Conservation (phyloP, 1,140 invertebrate species). For the Ceratitis capitata region DNA sequence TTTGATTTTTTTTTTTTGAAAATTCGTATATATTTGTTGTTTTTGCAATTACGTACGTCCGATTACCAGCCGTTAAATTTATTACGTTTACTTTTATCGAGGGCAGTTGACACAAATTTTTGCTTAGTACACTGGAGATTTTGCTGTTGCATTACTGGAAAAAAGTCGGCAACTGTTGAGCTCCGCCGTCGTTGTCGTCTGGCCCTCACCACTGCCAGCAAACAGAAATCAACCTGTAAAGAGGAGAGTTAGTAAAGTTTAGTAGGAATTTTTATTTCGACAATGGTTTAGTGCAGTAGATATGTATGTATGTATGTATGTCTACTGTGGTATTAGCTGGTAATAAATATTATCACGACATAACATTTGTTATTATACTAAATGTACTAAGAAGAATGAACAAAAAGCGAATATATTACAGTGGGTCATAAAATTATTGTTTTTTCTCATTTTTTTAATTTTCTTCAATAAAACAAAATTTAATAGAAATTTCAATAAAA, state of each 20-base stretch:
- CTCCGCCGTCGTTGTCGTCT: neutral
- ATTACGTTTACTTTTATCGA: neutral
- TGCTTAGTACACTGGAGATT: neutral
- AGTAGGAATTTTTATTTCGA: neutral
- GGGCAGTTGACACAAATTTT: slow-evolving; percentile 7
- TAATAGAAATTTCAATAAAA: no score
- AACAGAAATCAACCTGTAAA: slow-evolving; percentile 6
- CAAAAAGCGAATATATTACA: neutral
- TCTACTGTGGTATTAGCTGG: neutral
- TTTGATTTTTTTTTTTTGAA: neutral
- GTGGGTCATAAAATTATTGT: neutral
- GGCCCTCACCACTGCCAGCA: neutral
- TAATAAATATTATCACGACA: slow-evolving; percentile 11
- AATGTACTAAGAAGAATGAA: neutral
- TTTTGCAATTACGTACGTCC: neutral
- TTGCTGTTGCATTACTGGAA: neutral
- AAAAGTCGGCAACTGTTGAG: slow-evolving; percentile 11
- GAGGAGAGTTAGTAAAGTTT: neutral
- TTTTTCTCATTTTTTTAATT: neutral
- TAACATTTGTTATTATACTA: neutral
- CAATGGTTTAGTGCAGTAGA: no score
- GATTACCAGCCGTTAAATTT: slow-evolving; percentile 17
- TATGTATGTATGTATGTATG: no score
- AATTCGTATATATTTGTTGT: neutral
- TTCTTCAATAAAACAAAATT: no score